A percentile compares a stretch with the other conserved stretches of the same genome.
phyloP scores from a whole-genome alignment of 1,140 invertebrate genomes.

The Hylaeus volcanicus region DNA sequence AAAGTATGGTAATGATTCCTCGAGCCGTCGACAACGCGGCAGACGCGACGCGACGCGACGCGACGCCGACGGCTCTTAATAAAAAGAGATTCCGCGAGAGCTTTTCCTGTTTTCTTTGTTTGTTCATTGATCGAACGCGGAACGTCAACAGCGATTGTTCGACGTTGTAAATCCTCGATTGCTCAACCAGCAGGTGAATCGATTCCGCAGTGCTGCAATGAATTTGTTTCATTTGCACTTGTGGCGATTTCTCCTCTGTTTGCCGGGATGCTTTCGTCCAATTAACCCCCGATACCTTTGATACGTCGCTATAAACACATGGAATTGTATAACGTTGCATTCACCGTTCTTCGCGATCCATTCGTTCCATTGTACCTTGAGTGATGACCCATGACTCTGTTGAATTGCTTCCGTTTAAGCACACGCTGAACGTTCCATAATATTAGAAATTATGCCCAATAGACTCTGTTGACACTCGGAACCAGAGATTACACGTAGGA shows the following conservation, averaged over 20 bases:
- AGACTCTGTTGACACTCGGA: background rate
- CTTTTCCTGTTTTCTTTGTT: too few species aligned
- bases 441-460: too few species aligned
- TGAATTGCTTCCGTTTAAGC: too few species aligned
- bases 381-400: background rate
- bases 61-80: background rate
- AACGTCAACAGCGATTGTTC: background rate
- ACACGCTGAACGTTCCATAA: too few species aligned
- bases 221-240: background rate
- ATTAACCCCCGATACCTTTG: background rate
- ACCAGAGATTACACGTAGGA: background rate
- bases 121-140: constrained; percentile 1
- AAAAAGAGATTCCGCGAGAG: background rate
- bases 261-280: constrained; percentile 7
- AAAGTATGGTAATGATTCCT: background rate
- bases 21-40: background rate
- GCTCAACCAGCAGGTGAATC: constrained; percentile 15
- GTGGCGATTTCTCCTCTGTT: constrained; percentile 27
- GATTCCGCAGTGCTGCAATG: constrained; percentile 13
- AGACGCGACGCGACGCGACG: too few species aligned
- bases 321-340: background rate
- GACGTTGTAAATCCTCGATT: constrained; percentile 7
- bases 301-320: constrained; percentile 4
- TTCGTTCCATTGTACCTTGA: background rate
- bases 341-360: background rate